Evolutionary conservation across 2,113 vertebrate genomes (phyloP).

Genomic region (Cinclus mexicanus): DNA sequence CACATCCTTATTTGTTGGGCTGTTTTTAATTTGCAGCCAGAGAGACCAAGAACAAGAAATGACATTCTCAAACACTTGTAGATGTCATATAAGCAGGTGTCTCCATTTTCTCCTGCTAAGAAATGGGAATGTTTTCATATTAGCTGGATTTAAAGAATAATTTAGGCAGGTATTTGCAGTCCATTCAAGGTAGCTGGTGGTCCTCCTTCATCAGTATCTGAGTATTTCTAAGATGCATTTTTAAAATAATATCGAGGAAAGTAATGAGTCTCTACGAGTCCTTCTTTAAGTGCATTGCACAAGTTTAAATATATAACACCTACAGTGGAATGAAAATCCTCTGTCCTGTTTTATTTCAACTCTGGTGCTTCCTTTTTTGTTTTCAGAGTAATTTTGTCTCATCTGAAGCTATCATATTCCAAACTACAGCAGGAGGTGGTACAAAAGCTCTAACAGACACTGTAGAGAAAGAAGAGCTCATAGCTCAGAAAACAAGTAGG

Average conservation of each 20-base stretch:
- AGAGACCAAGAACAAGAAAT: background rate
- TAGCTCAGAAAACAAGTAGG: background rate
- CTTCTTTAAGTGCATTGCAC: background rate
- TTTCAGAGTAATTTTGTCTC: background rate
- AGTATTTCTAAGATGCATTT: background rate
- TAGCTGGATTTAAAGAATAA: background rate
- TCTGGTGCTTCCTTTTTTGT: background rate
- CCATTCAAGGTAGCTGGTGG: background rate
- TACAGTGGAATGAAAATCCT: background rate
- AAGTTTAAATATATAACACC: background rate
- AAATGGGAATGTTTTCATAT: background rate
- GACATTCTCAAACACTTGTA: background rate
- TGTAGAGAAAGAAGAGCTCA: background rate
- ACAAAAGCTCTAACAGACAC: background rate
- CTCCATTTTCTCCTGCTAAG: background rate
- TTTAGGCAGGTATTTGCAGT: background rate
- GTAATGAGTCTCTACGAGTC: background rate
- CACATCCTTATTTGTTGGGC: background rate
- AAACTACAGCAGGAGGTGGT: background rate
- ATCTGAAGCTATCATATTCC: background rate
- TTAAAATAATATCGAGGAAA: background rate
- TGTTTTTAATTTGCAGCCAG: background rate
- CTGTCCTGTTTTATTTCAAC: background rate
- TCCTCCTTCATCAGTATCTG: background rate
- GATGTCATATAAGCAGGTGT: background rate